These are phyloP conservation scores for Acheta domesticus DNA, from an alignment of 2,888 invertebrate species.

Conservation along the genomic window DNA sequence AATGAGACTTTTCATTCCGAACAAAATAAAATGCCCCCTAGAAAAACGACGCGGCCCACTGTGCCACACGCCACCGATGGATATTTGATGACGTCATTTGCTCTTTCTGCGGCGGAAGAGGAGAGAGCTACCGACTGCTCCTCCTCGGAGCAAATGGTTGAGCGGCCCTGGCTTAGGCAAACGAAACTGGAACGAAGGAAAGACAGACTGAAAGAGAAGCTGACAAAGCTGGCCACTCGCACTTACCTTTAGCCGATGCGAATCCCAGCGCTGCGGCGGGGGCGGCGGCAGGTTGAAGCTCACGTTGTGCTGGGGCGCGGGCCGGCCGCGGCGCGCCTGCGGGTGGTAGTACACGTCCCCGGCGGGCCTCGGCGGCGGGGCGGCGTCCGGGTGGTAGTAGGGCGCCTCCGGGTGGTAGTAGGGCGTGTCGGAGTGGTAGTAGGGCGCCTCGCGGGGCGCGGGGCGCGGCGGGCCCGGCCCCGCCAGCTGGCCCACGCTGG, in stretches of 20 bases:
- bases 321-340: background rate
- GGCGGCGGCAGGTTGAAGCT: conserved; percentile 25
- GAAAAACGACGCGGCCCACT: too few relatives aligned
- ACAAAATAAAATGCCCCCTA: too few relatives aligned
- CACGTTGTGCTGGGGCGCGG: background rate
- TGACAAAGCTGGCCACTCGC: background rate
- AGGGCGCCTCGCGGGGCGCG: background rate
- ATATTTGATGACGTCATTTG: too few relatives aligned
- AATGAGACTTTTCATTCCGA: too few relatives aligned
- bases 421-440: background rate
- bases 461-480: background rate
- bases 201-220: too few relatives aligned
- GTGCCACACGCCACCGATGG: too few relatives aligned
- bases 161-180: too few relatives aligned
- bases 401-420: background rate
- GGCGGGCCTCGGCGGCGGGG: background rate
- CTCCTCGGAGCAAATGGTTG: too few relatives aligned
- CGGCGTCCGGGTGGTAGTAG: background rate
- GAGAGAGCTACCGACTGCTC: too few relatives aligned
- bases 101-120: too few relatives aligned
- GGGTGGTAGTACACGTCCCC: background rate
- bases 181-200: too few relatives aligned
- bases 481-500: background rate
- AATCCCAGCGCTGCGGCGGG: background rate
- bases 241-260: background rate